Conservation (phyloP, 2,113 vertebrate genomes). For the Cephalopterus ornatus region DNA sequence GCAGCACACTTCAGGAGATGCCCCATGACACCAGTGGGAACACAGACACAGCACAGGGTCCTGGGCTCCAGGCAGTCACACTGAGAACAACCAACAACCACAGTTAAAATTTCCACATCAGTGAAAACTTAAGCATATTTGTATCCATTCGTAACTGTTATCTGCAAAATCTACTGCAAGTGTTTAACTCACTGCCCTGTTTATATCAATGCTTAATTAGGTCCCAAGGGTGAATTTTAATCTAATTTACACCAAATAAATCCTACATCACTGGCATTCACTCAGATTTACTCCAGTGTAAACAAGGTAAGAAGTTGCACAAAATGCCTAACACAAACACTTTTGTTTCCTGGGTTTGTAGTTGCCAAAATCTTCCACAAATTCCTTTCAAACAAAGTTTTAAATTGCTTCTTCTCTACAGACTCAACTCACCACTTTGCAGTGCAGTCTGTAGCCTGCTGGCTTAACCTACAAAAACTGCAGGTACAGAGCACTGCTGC, state of each 20-base stretch:
- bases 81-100: neutral
- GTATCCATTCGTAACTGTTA: neutral
- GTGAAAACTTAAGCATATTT: neutral
- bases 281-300: constrained; percentile 2
- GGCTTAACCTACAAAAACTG: neutral
- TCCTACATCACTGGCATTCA: neutral
- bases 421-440: neutral
- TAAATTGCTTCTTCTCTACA: neutral
- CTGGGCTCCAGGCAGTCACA: neutral
- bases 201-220: constrained; percentile 33
- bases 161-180: neutral
- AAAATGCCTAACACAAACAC: neutral
- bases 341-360: neutral
- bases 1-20: neutral
- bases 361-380: neutral
- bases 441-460: neutral
- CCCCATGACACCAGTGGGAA: rapidly evolving
- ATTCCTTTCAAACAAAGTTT: neutral
- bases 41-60: rapidly evolving
- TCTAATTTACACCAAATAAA: constrained; percentile 38
- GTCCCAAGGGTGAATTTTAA: constrained; percentile 29
- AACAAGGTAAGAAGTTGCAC: neutral
- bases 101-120: neutral
- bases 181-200: neutral
- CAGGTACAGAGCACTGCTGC: neutral